Percentiles rank a stretch among this genome's conserved stretches.
Conservation (phyloP, 1,140 invertebrate genomes). For the Drosophila equinoxialis region DNA sequence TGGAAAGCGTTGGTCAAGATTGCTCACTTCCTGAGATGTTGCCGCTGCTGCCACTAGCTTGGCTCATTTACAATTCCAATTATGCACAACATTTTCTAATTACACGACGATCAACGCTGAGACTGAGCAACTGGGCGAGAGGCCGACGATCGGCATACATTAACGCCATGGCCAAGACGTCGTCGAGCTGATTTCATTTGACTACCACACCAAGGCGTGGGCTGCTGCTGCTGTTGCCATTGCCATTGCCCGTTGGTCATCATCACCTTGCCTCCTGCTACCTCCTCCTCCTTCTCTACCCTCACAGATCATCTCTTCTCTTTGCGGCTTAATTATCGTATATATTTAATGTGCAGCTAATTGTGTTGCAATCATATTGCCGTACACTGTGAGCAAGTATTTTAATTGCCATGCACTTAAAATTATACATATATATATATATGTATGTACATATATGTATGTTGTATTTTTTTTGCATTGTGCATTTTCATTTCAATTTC, state of each 20-base stretch:
- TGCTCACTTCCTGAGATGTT: slow-evolving; percentile 52
- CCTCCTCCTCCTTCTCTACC: not conserved
- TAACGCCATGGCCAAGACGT: slow-evolving; percentile 56
- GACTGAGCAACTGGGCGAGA: not conserved
- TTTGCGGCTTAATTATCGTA: slow-evolving; percentile 77
- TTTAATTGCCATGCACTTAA: slow-evolving; percentile 69
- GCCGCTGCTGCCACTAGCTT: not conserved
- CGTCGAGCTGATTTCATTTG: slow-evolving; percentile 78
- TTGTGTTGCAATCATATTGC: slow-evolving; percentile 77
- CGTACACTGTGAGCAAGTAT: slow-evolving; percentile 66
- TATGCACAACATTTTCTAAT: slow-evolving; percentile 82
- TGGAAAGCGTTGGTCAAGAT: slow-evolving; percentile 61
- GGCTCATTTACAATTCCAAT: slow-evolving; percentile 82
- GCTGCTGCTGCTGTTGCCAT: slow-evolving; percentile 44
- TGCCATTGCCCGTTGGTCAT: slow-evolving; percentile 65
- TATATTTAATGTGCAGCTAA: slow-evolving; percentile 82
- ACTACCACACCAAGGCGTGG: slow-evolving; percentile 65
- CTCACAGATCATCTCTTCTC: slow-evolving; percentile 3
- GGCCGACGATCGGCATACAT: slow-evolving; percentile 40
- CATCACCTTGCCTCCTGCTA: slow-evolving; percentile 44
- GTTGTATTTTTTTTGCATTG: slow-evolving; percentile 37
- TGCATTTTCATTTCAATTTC: slow-evolving; percentile 58
- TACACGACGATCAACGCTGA: slow-evolving; percentile 76
- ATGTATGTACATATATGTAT: slow-evolving; percentile 17
- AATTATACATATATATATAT: slow-evolving; percentile 45